phyloP scores from a whole-genome alignment of 1,140 invertebrate genomes.

The Trachelipus rathkii region DNA sequence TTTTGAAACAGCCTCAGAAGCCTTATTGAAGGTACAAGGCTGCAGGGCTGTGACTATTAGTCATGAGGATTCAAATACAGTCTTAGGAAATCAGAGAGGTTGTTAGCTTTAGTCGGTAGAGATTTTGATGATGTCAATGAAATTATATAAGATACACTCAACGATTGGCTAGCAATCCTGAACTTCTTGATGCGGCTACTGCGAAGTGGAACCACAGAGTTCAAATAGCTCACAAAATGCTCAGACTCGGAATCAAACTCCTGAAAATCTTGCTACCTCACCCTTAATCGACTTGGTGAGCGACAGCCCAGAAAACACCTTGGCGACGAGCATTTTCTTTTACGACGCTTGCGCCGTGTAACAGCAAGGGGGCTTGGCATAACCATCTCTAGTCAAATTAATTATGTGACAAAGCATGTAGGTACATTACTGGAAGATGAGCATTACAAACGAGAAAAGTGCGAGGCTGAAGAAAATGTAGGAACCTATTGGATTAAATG shows the following conservation, averaged over 20 bases:
- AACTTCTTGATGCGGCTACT: not conserved
- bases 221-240: not conserved
- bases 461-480: not conserved
- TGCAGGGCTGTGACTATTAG: not conserved
- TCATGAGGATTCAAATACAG: not conserved
- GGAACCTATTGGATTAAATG: not conserved
- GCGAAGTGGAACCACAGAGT: not conserved
- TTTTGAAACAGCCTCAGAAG: not conserved
- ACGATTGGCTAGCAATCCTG: not conserved
- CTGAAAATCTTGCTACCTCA: not conserved
- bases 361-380: not conserved
- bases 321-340: not conserved
- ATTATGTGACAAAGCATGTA: not conserved
- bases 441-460: not conserved
- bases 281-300: not conserved
- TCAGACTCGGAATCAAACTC: not conserved
- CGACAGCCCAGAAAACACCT: not conserved
- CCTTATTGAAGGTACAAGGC: not conserved
- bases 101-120: not conserved
- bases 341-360: not conserved
- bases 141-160: not conserved
- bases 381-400: not conserved
- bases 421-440: not conserved
- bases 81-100: not conserved
- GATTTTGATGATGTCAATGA: slow-evolving; percentile 4